These are phyloP conservation scores for Caloenas nicobarica DNA, from an alignment of 2,113 vertebrate species.

Conservation along the genomic window DNA sequence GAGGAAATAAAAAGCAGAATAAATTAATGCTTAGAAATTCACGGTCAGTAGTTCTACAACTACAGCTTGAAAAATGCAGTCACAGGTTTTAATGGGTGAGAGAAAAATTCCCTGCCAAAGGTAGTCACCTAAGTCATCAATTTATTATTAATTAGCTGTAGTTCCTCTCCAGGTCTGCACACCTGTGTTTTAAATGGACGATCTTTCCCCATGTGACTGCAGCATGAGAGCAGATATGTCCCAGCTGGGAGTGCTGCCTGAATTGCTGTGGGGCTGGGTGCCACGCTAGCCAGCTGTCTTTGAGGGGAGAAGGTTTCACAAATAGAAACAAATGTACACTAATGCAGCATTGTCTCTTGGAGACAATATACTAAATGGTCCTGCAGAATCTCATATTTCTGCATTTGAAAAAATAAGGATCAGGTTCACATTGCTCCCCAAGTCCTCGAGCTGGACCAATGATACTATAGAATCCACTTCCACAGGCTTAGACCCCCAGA, in stretches of 20 bases:
- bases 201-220: not conserved
- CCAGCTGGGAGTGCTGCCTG: rapidly evolving
- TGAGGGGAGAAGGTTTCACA: not conserved
- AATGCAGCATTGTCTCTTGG: not conserved
- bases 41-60: not conserved
- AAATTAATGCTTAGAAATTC: not conserved
- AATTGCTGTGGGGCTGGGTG: not conserved
- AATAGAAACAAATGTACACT: not conserved
- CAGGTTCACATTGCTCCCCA: not conserved
- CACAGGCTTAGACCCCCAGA: not conserved
- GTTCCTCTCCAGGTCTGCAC: not conserved
- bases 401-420: not conserved
- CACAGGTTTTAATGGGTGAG: not conserved
- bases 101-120: not conserved
- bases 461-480: not conserved
- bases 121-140: not conserved
- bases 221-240: not conserved
- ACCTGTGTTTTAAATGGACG: not conserved
- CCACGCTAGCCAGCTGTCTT: not conserved
- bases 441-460: not conserved
- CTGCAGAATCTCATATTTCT: not conserved
- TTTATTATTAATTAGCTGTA: not conserved
- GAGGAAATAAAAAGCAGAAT: not conserved
- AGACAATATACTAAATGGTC: not conserved
- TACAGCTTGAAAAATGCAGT: not conserved